A percentile compares a stretch with the other conserved stretches of the same genome.
phyloP scores from a whole-genome alignment of 2,113 vertebrate species.

The Microtus montanus region DNA sequence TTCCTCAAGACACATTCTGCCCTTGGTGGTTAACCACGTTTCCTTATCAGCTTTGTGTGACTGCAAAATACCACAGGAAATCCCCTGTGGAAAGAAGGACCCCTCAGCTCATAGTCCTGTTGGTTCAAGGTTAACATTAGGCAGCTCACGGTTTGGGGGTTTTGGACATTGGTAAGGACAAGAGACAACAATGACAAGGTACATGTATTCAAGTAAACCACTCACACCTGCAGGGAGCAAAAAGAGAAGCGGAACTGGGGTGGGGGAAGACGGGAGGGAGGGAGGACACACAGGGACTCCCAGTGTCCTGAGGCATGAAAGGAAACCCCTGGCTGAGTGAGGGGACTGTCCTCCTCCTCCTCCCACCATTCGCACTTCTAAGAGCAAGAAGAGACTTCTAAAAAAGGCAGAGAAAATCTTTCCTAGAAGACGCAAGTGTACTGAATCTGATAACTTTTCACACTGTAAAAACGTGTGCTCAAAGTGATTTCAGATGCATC shows the following conservation, averaged over 20 bases:
- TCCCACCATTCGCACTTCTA: neutral
- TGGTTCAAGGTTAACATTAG: neutral
- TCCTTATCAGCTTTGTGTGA: neutral
- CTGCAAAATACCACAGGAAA: neutral
- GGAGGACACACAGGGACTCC: neutral
- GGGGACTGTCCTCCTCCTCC: neutral
- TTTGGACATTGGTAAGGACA: neutral
- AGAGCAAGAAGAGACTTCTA: neutral
- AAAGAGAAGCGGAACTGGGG: rapidly evolving
- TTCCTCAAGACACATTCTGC: neutral
- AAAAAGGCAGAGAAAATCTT: neutral
- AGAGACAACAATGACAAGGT: neutral
- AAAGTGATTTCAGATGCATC: neutral
- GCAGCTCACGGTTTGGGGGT: neutral
- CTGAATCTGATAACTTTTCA: neutral
- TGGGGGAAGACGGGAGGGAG: too few species aligned
- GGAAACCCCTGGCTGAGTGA: neutral
- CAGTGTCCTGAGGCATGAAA: neutral
- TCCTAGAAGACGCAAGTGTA: neutral
- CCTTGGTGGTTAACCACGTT: neutral
- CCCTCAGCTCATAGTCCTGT: neutral
- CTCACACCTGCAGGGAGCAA: neutral
- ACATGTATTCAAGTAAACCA: neutral
- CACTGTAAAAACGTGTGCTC: neutral
- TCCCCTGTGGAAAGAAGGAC: neutral